A percentile compares a stretch with the other conserved stretches of the same genome.
phyloP scores from a whole-genome alignment of 2,797 vertebrate genomes.

The Enteromius paludinosus region DNA sequence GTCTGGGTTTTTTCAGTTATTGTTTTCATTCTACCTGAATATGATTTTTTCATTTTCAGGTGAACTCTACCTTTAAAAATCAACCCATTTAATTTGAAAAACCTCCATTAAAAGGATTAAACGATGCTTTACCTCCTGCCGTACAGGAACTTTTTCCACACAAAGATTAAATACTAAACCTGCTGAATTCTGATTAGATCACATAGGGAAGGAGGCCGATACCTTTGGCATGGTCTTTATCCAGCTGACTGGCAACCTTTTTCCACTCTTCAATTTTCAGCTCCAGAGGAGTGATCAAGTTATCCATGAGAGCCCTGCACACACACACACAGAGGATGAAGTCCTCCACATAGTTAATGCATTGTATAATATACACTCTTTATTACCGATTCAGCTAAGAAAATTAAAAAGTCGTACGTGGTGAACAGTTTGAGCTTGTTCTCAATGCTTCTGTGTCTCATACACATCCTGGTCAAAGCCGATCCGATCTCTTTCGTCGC shows the following conservation, averaged over 20 bases:
- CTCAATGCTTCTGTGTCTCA: slow-evolving; percentile 88
- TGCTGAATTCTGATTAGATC: slow-evolving; percentile 4
- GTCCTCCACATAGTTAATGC: not conserved
- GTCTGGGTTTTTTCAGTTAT: not conserved
- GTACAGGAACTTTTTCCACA: not conserved
- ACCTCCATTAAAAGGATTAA: not conserved
- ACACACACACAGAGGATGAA: not conserved
- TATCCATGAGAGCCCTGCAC: slow-evolving; percentile 80
- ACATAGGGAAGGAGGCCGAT: not conserved
- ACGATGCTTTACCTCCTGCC: not conserved
- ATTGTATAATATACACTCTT: not conserved
- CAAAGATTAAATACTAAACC: slow-evolving; percentile 19
- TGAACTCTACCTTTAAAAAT: not conserved
- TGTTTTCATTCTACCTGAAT: not conserved
- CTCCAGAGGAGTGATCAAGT: slow-evolving; percentile 82
- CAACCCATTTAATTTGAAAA: not conserved
- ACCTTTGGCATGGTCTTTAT: slow-evolving; percentile 89
- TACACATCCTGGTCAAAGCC: slow-evolving; percentile 85
- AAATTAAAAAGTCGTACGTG: slow-evolving; percentile 70
- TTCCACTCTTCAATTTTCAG: slow-evolving; percentile 87
- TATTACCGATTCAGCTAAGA: too few relatives aligned
- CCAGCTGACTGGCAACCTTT: slow-evolving; percentile 81
- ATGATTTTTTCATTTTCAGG: not conserved
- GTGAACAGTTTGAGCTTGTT: slow-evolving; percentile 85
- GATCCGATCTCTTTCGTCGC: slow-evolving; percentile 87